Percentiles rank a stretch among this genome's conserved stretches.
Conservation (phyloP, 37 sponge, comb jelly and placozoan genomes). For the Halisarca cf. caerulea region DNA sequence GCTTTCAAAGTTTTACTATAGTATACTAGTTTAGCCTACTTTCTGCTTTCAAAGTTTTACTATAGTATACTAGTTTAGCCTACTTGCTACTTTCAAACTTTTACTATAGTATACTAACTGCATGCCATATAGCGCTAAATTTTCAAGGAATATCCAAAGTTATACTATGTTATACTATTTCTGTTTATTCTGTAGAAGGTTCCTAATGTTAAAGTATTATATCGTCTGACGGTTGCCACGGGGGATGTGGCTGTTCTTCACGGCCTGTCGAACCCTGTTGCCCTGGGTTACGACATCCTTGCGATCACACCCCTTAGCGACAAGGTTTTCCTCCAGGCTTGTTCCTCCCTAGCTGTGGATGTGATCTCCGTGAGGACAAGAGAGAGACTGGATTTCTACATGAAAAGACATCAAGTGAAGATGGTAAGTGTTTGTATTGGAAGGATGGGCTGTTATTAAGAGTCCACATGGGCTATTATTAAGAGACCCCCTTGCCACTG, state of each 20-base stretch:
- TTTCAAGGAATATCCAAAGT: no score
- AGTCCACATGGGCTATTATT: neutral
- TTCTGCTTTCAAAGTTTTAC: no score
- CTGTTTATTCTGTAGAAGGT: neutral
- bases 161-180: neutral
- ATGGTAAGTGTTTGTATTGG: conserved; percentile 40
- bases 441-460: neutral
- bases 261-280: conserved; percentile 28
- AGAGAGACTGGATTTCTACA: conserved; percentile 56
- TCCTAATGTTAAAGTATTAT: conserved; percentile 32
- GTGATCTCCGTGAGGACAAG: conserved; percentile 58
- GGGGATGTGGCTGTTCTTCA: conserved; percentile 50
- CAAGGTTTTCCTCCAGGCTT: conserved; percentile 59
- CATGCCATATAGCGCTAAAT: no score
- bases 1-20: no score
- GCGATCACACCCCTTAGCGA: conserved; percentile 51
- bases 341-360: conserved; percentile 57
- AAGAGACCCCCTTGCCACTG: no score
- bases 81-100: no score
- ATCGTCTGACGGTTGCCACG: conserved; percentile 52
- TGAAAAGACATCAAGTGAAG: conserved; percentile 51
- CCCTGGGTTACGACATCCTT: conserved; percentile 52
- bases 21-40: no score
- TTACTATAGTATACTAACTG: no score
- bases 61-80: no score